A percentile compares a stretch with the other conserved stretches of the same genome.
phyloP scores from a whole-genome alignment of 2,113 vertebrate genomes.

The Pseudopodoces humilis region DNA sequence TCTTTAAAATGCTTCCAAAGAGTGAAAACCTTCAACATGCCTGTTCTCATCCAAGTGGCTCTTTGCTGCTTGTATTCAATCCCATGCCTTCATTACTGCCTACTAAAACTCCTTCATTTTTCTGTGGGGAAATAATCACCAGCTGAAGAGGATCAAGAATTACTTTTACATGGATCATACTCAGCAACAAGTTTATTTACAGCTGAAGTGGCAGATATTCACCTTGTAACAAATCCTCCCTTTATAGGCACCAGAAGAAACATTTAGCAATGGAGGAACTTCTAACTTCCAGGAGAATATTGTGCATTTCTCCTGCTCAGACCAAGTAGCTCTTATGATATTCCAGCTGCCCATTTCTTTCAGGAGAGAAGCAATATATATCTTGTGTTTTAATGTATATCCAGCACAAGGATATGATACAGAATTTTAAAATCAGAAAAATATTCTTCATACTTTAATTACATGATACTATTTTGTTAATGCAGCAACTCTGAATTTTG shows the following conservation, averaged over 20 bases:
- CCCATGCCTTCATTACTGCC: background rate
- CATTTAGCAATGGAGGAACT: background rate
- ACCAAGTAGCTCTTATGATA: background rate
- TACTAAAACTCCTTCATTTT: constrained; percentile 37
- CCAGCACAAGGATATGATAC: background rate
- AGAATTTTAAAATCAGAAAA: background rate
- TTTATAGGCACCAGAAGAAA: background rate
- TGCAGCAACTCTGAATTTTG: constrained; percentile 18
- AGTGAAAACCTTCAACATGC: background rate
- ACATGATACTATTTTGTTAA: background rate
- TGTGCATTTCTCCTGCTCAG: background rate
- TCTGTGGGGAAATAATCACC: constrained; percentile 49
- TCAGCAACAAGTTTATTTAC: constrained; percentile 59
- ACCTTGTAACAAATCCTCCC: constrained; percentile 2
- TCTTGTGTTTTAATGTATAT: background rate
- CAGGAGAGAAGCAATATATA: background rate
- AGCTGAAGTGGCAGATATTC: constrained; percentile 43
- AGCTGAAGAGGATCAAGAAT: constrained; percentile 50
- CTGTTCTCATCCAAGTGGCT: background rate
- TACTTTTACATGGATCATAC: constrained; percentile 7
- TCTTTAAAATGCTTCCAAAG: background rate
- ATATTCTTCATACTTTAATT: background rate
- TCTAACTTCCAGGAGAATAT: background rate
- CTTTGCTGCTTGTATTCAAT: background rate
- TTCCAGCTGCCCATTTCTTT: background rate